A percentile compares a stretch with the other conserved stretches of the same genome.
Conservation (phyloP, 2,888 invertebrate genomes). For the Thera obeliscata region DNA sequence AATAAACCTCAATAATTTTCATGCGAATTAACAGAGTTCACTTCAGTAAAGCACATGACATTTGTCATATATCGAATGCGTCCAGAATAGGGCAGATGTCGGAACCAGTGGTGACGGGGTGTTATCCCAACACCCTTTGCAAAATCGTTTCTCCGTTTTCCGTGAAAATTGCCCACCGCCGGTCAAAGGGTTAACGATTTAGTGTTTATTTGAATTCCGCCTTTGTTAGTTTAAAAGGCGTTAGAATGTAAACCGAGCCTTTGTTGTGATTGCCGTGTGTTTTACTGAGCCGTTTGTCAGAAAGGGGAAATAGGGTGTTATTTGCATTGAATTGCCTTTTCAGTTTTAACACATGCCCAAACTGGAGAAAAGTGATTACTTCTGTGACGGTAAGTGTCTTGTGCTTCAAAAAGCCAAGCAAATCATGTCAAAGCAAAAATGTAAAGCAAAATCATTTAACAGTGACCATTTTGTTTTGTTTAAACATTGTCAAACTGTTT, state of each 20-base stretch:
- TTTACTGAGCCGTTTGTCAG: conserved; percentile 55
- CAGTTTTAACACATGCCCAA: background rate
- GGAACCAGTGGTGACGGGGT: conserved; percentile 52
- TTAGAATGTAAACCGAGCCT: conserved; percentile 80
- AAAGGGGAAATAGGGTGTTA: conserved; percentile 20
- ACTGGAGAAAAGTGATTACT: background rate
- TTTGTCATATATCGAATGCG: conserved; percentile 30
- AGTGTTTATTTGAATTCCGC: conserved; percentile 82
- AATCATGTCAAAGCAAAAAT: too few relatives aligned
- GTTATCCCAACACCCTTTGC: conserved; percentile 65
- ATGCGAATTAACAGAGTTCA: background rate
- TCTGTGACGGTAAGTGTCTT: background rate
- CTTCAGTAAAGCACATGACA: too few relatives aligned
- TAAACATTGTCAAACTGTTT: too few relatives aligned
- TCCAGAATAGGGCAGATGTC: conserved; percentile 49
- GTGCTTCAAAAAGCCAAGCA: too few relatives aligned
- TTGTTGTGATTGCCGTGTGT: conserved; percentile 77
- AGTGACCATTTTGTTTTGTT: too few relatives aligned
- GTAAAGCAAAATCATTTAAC: too few relatives aligned
- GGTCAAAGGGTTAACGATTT: conserved; percentile 84
- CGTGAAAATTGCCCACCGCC: conserved; percentile 81
- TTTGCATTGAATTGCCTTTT: conserved; percentile 27
- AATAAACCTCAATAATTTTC: background rate
- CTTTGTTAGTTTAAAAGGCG: conserved; percentile 83
- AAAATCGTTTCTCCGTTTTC: conserved; percentile 81